Evolutionary conservation across 2,888 invertebrate genomes (phyloP), one percentile per base, ranked within the genome.

Genomic region (Mesochorus sp.): DNA sequence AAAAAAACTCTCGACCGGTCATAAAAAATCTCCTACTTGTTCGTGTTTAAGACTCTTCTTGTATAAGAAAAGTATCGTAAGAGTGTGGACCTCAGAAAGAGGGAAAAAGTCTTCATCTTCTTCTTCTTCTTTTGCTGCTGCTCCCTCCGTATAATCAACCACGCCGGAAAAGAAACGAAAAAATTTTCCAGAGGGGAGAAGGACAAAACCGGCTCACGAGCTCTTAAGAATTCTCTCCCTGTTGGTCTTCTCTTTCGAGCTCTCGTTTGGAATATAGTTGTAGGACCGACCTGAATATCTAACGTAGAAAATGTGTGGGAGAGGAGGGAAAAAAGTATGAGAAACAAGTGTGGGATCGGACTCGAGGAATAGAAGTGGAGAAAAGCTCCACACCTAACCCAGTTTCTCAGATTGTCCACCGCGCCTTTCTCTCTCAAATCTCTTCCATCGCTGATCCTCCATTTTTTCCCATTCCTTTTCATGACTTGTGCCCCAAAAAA

Each of bases 211-310:
- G 44, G 49, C 42, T 28, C 28, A 34, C 68, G 34, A 70, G 53
- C 53, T 62, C 62, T 62, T 17, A 53, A 51, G 71, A 24, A 62
- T 42, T 42, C 62, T 67, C 42, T 31, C 47, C 44, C 74, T 34
- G 31, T 26, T 34, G 28, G 34, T 34, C 19, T 44, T 51, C 57
- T 59, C 34, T 75, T 75, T 53, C 44, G 44, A 66, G 59, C 68
- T 31, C 59, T 39, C 53, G 44, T 70, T 78, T 75, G 74, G 37
- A 79, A 75, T 79, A 44, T 47, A 49, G 44, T n/a, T n/a, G n/a
- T n/a, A n/a, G n/a, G 34, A 28, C 24, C 71, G 78, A 75, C 78
- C 78, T 74, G 78, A 75, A 79, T 79, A 79, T 74, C 75, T 59
- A 59, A 70, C 75, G 37, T 53, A 53, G n/a, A 44, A 75, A 79